Evolutionary conservation across 2,888 invertebrate genomes (phyloP).

Genomic region (Chouioia cunea): DNA sequence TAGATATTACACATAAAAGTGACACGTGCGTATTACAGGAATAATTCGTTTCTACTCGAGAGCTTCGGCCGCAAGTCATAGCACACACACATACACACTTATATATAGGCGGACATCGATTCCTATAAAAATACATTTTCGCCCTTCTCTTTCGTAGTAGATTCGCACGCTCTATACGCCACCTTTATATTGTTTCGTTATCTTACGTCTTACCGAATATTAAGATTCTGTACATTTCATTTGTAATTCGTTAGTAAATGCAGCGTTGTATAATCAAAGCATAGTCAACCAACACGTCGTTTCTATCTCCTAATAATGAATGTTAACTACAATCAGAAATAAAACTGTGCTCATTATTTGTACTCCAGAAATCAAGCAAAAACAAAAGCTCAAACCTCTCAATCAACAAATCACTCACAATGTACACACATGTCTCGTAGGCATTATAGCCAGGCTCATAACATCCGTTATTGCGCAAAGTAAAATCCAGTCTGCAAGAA

Average conservation of each 20-base stretch:
- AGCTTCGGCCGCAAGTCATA: constrained; percentile 13
- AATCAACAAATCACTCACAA: too few species aligned
- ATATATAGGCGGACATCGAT: constrained; percentile 1
- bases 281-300: neutral
- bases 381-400: too few species aligned
- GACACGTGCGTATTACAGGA: constrained; percentile 45
- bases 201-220: too few species aligned
- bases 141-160: constrained; percentile 6
- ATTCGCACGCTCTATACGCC: constrained; percentile 1
- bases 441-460: neutral
- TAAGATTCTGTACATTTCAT: too few species aligned
- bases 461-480: constrained; percentile 12
- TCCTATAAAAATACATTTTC: constrained; percentile 41
- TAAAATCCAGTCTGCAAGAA: neutral
- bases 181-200: too few species aligned
- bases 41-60: constrained; percentile 46
- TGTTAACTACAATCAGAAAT: too few species aligned
- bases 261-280: neutral
- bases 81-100: neutral
- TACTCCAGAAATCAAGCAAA: too few species aligned
- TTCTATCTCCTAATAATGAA: too few species aligned
- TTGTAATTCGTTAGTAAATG: too few species aligned
- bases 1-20: constrained; percentile 43
- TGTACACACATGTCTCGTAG: neutral
- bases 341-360: too few species aligned